Evolutionary conservation across 2,797 vertebrate genomes (phyloP).

Genomic region (Gambelia wislizenii): DNA sequence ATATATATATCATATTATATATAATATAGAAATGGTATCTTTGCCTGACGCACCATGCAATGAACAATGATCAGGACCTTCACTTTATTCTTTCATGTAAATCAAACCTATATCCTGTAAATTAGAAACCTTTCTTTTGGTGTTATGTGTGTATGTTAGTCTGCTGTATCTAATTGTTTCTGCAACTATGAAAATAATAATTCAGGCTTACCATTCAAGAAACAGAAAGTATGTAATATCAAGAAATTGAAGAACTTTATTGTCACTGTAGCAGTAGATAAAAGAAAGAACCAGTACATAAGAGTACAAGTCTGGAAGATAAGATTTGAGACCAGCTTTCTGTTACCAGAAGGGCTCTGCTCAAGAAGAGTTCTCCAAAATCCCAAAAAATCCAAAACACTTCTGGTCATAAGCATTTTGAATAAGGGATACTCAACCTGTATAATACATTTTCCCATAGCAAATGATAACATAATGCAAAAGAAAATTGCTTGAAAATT

Average conservation of each 20-base stretch:
- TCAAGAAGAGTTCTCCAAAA: no score
- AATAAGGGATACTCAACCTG: no score
- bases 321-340: no score
- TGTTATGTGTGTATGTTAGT: not conserved
- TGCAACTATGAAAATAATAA: not conserved
- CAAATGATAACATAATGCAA: constrained; percentile 10
- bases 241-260: not conserved
- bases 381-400: no score
- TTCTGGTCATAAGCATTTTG: no score
- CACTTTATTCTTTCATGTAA: not conserved
- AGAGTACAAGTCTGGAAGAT: not conserved
- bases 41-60: not conserved
- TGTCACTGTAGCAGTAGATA: not conserved
- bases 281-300: not conserved
- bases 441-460: not conserved
- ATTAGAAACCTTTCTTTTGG: no score
- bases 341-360: no score
- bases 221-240: not conserved
- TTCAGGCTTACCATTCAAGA: not conserved
- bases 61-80: constrained; percentile 5
- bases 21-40: not conserved
- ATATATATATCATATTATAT: no score
- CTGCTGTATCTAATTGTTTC: not conserved
- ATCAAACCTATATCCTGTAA: not conserved
- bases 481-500: constrained; percentile 23